Evolutionary conservation across 2,113 vertebrate genomes (phyloP), one percentile per base, ranked within the genome.

Genomic region (Solea senegalensis): DNA sequence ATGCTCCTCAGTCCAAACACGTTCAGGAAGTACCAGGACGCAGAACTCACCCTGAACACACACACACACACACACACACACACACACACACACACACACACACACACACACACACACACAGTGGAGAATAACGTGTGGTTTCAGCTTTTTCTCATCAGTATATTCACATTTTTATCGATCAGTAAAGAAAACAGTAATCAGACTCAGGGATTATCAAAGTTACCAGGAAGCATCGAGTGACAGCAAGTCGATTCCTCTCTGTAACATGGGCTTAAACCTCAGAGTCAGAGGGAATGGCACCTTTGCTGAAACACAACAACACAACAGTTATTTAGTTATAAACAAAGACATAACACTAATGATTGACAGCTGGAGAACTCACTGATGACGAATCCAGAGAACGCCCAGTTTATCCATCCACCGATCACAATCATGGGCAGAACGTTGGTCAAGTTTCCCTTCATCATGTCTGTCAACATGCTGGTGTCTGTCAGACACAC

Each of bases 361-460:
- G 45, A 49, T 8, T 11, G 15, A 21, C 57, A 44, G 14, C 13
- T n/a, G 55, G 14, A 65, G 21, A 58, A 88, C 95, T 92, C 74
- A 95, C 95, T 95, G 8, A 93, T 95, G 69, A 96, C 89, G 46
- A 96, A 96, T 27, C 95, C 95, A 53, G 95, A 96, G 87, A 96
- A 96, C 0, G 93, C 94, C 95, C 95, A 96, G 82, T 96, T 96
- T 72, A 96, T 96, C 95, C 95, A 96, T 53, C 95, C 95, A 26
- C 95, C 95, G 2, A 96, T 95, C 73, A 95, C 21, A 58, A 96
- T 95, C 95, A 95, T 96, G 21, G 95, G 95, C 34, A 95, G 88
- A 5, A 96, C 94, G 34, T 96, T 95, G 68, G 93, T 94, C 65
- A 96, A 77, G 70, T 95, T 96, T 13, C 95, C 95, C 73, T 95